Evolutionary conservation across 1,140 invertebrate species (phyloP), one percentile per base, ranked within the genome.

Genomic region (Ooceraea biroi): DNA sequence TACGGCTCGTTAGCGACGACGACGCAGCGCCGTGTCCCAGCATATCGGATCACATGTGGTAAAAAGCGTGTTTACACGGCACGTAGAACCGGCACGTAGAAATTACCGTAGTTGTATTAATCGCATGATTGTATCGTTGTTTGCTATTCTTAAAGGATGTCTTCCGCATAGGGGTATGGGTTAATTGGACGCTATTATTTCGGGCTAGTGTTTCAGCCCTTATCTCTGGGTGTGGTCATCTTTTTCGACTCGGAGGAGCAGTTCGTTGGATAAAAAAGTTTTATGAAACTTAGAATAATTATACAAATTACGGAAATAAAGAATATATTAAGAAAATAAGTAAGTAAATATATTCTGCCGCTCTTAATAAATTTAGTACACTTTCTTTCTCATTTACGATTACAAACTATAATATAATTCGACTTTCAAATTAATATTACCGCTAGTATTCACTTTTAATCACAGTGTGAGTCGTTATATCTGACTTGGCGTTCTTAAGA

Each of bases 1-100:
- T 90, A 89, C 85, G 90, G 86, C 89, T 91, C 89, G 90, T 91
- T 91, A 91, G 58, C 80, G 82, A 87, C 82, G 25, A 5, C 84
- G 69, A 85, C 52, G 73, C 52, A 66, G 55, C 52, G 55, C 30
- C 44, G 17, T 69, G 86, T 19, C 36, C 30, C 19, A 7, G 17
- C 27, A 68, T 57, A 57, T 71, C 65, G 52, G 65, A 52, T 50
- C 63, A 48, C 74, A 76, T 52, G 63, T 77, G 69, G 76, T 57
- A 41, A 82, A 69, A 61, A 48, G 22, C 30, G 11, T 52, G 46
- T 85, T 88, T 65, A 25, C 48, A 76, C 65, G 76, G 84, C 44
- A 61, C 69, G n/a, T 82, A 41, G 44, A 22, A 46, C 30, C 36
- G 46, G 36, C 50, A 55, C 19, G 44, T 52, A 14, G 30, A 25